A percentile compares a stretch with the other conserved stretches of the same genome.
These are phyloP conservation scores for Amphipoea oculea DNA, from an alignment of 2,888 invertebrate species.

Conservation along the genomic window DNA sequence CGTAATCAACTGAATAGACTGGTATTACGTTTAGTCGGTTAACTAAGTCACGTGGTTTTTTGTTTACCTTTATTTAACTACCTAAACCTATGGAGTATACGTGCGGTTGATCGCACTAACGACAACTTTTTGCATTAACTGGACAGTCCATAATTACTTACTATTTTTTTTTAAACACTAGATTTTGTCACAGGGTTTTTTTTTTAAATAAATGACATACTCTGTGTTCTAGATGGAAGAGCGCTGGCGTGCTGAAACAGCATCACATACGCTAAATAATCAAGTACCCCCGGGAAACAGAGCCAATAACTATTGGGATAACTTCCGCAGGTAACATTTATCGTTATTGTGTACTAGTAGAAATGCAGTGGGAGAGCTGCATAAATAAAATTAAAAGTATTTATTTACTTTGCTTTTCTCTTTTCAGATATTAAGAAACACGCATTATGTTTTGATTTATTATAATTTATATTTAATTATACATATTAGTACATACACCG, in stretches of 20 bases:
- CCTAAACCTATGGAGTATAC: no score
- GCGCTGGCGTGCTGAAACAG: constrained; percentile 86
- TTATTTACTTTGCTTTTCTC: constrained; percentile 72
- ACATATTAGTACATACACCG: constrained; percentile 59
- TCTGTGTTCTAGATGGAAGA: constrained; percentile 85
- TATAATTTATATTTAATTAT: constrained; percentile 62
- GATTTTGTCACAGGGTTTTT: neutral
- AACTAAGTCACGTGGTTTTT: no score
- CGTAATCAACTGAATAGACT: no score
- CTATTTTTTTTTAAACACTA: neutral
- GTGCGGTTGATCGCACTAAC: neutral
- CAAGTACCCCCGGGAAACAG: constrained; percentile 97
- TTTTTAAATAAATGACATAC: neutral
- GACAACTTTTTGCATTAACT: neutral
- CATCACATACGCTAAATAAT: constrained; percentile 94
- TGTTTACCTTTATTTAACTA: no score
- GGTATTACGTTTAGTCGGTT: no score
- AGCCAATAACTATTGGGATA: constrained; percentile 98
- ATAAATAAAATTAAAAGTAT: constrained; percentile 55
- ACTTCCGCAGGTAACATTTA: constrained; percentile 94
- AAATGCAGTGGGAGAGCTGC: neutral
- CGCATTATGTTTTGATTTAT: constrained; percentile 62
- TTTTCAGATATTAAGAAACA: constrained; percentile 86
- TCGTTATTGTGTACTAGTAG: neutral
- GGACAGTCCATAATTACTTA: neutral